Base-by-base conservation (phyloP, 2,797 vertebrate species). In the Iguana delicatissima region DNA sequence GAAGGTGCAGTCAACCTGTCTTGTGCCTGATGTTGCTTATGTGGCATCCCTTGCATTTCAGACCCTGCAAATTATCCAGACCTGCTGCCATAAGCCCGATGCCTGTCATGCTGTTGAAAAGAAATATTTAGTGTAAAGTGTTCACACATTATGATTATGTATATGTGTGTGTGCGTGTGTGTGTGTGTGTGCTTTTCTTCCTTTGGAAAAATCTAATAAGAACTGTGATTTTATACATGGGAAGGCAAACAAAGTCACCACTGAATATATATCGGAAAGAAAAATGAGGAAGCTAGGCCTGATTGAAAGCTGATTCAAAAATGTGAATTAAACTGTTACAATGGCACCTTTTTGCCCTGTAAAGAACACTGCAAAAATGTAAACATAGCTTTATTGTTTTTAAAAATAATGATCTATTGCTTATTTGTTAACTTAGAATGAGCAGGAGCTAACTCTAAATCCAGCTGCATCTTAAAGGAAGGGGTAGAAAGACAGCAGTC, bases 71-170 rank as follows among this genome's bases (percentile, higher is more conserved):
- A 9, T 77, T 88, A 94, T 96, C n/a, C 94, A 81, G 69, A 93
- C 80, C 88, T 92, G 89, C 91, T 95, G 84, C 50, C 59, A 42
- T 95, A 94, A 95, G 95, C 92, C 95, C 96, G 94, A 77, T 92
- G 91, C 96, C 94, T 92, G 95, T 97, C 95, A 95, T 91, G 95
- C 96, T 96, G 94, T 97, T 97, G 93, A 93, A 96, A 96, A 95
- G 95, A 95, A 95, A 93, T 89, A n/a, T 86, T 91, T 96, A 97
- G 96, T 95, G 93, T 97, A 96, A 94, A 92, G 94, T 95, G 94
- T 96, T 96, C 94, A 91, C 88, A 89, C 91, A 89, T 94, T 90
- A 67, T 50, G 29, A 94, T 93, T 92, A 59, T 64, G 81, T 93
- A 20, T 55, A 81, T 91, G 83, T 94, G 59, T 89, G 94, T 26